These are phyloP conservation scores for Agrilus planipennis DNA, from an alignment of 1,140 invertebrate species.

Conservation along the genomic window DNA sequence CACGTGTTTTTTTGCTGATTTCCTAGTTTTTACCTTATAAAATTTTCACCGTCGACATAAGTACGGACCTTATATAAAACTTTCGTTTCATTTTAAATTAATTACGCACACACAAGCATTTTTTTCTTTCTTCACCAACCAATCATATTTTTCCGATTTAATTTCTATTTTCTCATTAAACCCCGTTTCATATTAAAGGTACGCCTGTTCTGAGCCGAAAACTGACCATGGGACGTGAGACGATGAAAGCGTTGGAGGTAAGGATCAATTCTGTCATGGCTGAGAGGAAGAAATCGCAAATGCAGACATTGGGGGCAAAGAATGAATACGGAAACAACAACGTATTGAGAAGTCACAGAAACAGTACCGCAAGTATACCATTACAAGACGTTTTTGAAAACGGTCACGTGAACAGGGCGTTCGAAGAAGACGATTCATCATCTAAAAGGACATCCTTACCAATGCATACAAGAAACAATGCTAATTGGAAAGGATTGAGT, in stretches of 20 bases:
- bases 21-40: no score
- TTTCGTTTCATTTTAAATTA: no score
- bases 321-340: constrained; percentile 60
- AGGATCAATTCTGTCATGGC: constrained; percentile 78
- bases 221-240: constrained; percentile 70
- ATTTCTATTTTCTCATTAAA: no score
- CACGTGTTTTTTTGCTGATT: no score
- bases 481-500: constrained; percentile 26
- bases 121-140: no score
- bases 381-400: constrained; percentile 44
- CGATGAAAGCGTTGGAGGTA: constrained; percentile 73
- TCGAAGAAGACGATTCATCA: constrained; percentile 41
- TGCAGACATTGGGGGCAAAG: constrained; percentile 85
- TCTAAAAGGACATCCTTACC: constrained; percentile 35
- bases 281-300: constrained; percentile 69
- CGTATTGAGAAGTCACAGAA: constrained; percentile 37
- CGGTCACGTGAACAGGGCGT: constrained; percentile 38
- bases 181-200: no score
- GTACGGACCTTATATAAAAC: no score
- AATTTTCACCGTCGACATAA: no score
- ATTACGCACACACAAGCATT: no score
- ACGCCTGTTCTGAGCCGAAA: constrained; percentile 71
- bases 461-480: constrained; percentile 26
- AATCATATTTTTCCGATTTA: no score
- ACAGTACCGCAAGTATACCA: constrained; percentile 41